Evolutionary conservation across 2,113 vertebrate genomes (phyloP), one percentile per base, ranked within the genome.

Genomic region (Brachionichthys hirsutus): DNA sequence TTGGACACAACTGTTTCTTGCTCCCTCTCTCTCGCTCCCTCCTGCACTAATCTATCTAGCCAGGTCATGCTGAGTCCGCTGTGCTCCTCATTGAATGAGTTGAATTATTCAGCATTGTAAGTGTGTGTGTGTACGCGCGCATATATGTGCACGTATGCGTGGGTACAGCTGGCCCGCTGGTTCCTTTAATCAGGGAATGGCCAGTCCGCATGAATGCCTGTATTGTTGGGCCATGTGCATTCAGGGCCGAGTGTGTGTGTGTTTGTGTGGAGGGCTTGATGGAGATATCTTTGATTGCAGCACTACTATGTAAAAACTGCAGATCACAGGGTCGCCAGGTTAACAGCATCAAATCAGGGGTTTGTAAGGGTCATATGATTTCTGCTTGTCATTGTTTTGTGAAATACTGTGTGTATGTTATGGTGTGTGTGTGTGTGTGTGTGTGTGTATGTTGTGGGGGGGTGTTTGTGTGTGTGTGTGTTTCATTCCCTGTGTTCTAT

Each of bases 171-270:
- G 94, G 93, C 92, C 92, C 92, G 93, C 93, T 93, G 92, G 90
- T 92, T 85, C 75, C 94, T 97, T 97, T 98, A 95, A 98, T 98
- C 95, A 95, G 93, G 85, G 90, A 93, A 94, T 92, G 91, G 91
- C 93, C 91, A 89, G 87, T 90, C 93, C 87, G 93, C 93, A 92
- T 97, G 95, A 98, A 98, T 97, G 94, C 94, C 93, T 92, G 94
- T 94, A 97, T 98, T 98, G 94, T 97, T 93, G 92, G 92, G 91
- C 94, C 93, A 93, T 94, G 94, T 96, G 93, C 93, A 95, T 94
- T 95, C 94, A 95, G 94, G 93, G 92, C 77, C 61, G 43, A 24
- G 74, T 68, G 59, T 62, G 46, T 38, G 48, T 46, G 73, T 60
- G 65, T 45, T 15, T 69, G 75, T 80, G 62, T 47, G 89, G 87